These are phyloP conservation scores for Sinhomidia bicolor DNA, from an alignment of 2,888 invertebrate species.

Conservation along the genomic window DNA sequence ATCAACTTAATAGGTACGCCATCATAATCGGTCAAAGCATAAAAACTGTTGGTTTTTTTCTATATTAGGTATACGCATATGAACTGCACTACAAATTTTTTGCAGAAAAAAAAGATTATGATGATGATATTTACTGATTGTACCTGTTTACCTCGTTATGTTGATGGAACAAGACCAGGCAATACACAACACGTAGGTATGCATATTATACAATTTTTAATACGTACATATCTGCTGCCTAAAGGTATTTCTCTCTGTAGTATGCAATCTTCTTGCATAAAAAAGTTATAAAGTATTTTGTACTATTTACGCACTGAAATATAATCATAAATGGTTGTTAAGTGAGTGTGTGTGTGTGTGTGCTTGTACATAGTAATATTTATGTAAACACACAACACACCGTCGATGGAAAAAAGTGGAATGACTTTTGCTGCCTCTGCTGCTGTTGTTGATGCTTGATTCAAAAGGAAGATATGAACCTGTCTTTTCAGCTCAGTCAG, in stretches of 20 bases:
- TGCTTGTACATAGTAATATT: background rate
- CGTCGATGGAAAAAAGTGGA: background rate
- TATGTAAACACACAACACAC: conserved; percentile 28
- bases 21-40: background rate
- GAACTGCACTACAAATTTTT: background rate
- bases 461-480: conserved; percentile 43
- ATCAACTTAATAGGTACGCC: background rate
- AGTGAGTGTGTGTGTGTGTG: too few species aligned
- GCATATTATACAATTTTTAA: background rate
- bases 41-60: background rate
- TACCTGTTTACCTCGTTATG: conserved; percentile 20
- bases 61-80: background rate
- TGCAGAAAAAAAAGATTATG: background rate
- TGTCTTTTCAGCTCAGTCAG: conserved; percentile 49
- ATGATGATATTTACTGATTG: background rate
- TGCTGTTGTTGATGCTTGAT: background rate
- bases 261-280: background rate
- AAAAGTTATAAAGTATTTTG: background rate
- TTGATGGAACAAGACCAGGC: background rate
- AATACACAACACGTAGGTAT: conserved; percentile 18
- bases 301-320: too few species aligned
- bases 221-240: background rate
- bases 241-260: background rate
- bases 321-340: too few species aligned
- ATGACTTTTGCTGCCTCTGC: background rate